Base-by-base conservation (phyloP, 2,888 invertebrate species). In the Aplocera efformata region DNA sequence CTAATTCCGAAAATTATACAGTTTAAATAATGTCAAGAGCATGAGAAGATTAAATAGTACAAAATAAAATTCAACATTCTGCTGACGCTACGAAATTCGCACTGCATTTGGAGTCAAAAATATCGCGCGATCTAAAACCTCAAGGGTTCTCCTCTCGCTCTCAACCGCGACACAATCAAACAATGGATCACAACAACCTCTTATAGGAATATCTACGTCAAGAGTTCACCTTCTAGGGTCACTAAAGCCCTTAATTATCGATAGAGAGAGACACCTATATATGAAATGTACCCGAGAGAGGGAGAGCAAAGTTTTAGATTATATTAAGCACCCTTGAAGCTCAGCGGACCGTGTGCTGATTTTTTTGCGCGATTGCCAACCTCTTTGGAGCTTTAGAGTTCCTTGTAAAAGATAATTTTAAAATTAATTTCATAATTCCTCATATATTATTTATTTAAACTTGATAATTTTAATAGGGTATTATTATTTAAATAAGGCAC, bases 171-270 rank as follows among this genome's bases (percentile, higher is more conserved):
- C 54, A 73, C 63, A 77, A 77, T 76, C 75, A 83, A 72, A 85
- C 79, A 85, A 85, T 74, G 71, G 73, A 76, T 78, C 79, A 79
- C 67, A 79, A 79, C 73, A 78, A 76, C 76, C 73, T 69, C 82
- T 79, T 72, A 60, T 36, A 53, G 61, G 32, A 66, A 71, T 72
- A 75, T 72, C 68, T 45, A 22, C 39, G 28, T 36, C 29, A 10
- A 40, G 34, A 58, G 62, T 64, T 71, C 68, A 66, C 72, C 68
- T 76, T 71, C 60, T 64, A 72, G 79, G 79, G 82, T 79, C 82
- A 77, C 75, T 64, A 56, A 77, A 67, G 68, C 77, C 73, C 72
- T 85, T 83, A 85, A 85, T 84, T 85, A 83, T 52, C 48, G 66
- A 38, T 27, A 62, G 63, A 76, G 37, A 51, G 67, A 61, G 72